Evolutionary conservation across 2,888 invertebrate species (phyloP).

Genomic region (Euplexia lucipara): DNA sequence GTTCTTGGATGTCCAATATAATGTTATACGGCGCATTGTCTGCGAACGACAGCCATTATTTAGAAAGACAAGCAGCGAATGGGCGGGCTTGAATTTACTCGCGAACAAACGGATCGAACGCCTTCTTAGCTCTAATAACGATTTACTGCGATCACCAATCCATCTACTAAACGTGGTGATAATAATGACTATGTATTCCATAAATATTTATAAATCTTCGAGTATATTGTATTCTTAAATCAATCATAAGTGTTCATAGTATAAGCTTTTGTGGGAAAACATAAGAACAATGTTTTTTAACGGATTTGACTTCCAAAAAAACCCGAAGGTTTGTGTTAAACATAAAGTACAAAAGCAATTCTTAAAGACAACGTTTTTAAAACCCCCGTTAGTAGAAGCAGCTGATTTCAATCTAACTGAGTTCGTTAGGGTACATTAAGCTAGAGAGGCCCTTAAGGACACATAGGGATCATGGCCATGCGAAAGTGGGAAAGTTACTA

Average conservation of each 20-base stretch:
- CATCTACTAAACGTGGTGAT: slow-evolving; percentile 30
- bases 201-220: slow-evolving; percentile 22
- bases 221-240: slow-evolving; percentile 4
- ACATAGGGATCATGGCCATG: slow-evolving; percentile 15
- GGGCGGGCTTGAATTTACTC: slow-evolving; percentile 44
- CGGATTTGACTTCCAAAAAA: background rate
- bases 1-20: slow-evolving; percentile 39
- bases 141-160: slow-evolving; percentile 42
- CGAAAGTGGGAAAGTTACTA: slow-evolving; percentile 12
- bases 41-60: slow-evolving; percentile 56
- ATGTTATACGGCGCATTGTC: slow-evolving; percentile 44
- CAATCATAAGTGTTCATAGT: background rate
- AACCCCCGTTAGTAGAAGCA: background rate
- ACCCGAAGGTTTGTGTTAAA: background rate
- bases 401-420: slow-evolving; percentile 27
- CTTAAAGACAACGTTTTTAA: slow-evolving; percentile 1
- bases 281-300: background rate
- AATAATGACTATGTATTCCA: slow-evolving; percentile 14
- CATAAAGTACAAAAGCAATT: background rate
- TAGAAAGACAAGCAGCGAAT: slow-evolving; percentile 59
- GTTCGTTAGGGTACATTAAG: slow-evolving; percentile 41
- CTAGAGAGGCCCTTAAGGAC: slow-evolving; percentile 30
- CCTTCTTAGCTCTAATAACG: slow-evolving; percentile 42
- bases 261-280: background rate
- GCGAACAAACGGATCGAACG: slow-evolving; percentile 43